phyloP scores from a whole-genome alignment of 1,140 invertebrate genomes.

The Diachasma alloeum region DNA sequence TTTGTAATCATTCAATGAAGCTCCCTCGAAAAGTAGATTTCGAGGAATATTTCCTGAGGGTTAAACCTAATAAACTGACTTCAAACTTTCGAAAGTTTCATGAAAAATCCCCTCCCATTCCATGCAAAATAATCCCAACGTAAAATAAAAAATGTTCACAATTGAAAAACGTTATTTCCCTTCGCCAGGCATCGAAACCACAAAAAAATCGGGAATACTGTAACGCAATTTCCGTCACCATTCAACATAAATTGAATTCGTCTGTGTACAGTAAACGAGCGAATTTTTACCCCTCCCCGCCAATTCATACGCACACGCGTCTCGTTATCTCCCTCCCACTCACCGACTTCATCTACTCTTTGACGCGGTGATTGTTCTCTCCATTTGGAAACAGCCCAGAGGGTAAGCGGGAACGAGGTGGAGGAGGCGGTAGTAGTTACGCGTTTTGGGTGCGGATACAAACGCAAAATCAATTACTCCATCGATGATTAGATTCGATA shows the following conservation, averaged over 20 bases:
- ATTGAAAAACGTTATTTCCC: too few relatives aligned
- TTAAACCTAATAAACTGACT: too few relatives aligned
- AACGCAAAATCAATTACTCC: constrained; percentile 5
- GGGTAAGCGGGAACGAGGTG: neutral
- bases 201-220: too few relatives aligned
- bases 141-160: too few relatives aligned
- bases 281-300: neutral
- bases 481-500: neutral
- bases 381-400: neutral
- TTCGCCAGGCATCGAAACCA: too few relatives aligned
- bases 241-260: neutral
- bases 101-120: too few relatives aligned
- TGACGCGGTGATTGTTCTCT: neutral
- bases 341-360: neutral
- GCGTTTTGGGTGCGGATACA: neutral
- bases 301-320: neutral
- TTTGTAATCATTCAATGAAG: too few relatives aligned
- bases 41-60: too few relatives aligned
- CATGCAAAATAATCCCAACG: too few relatives aligned
- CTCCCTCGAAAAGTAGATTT: too few relatives aligned
- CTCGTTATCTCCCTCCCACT: neutral
- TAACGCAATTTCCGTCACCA: too few relatives aligned
- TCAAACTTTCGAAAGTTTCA: too few relatives aligned
- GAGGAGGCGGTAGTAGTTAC: neutral
- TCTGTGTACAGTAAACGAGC: neutral